Conservation (phyloP, 2,113 vertebrate species). For the Calyptommatus sinebrachiatus region DNA sequence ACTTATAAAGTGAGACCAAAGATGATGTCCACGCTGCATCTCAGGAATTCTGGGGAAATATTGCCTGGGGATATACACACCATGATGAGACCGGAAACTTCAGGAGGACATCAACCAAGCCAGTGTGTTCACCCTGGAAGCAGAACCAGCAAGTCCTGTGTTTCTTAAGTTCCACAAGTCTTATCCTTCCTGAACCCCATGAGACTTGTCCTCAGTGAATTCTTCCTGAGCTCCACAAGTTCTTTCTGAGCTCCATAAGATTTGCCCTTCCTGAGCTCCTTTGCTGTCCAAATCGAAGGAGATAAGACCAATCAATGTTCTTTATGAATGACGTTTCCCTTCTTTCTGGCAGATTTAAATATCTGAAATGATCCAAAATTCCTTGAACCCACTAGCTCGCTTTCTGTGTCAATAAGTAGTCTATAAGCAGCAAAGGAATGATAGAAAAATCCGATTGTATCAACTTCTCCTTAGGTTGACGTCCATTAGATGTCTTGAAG, state of each 20-base stretch:
- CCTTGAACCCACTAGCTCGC: fast-evolving
- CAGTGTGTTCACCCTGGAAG: background rate
- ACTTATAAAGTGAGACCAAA: no score
- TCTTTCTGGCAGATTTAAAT: background rate
- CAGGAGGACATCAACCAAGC: background rate
- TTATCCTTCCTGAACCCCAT: no score
- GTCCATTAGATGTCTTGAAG: no score
- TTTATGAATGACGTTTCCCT: background rate
- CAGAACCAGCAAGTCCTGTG: background rate
- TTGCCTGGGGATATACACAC: no score
- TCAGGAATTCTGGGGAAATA: no score
- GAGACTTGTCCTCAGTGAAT: no score
- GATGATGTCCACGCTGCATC: no score
- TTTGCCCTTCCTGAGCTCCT: background rate
- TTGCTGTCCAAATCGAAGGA: no score
- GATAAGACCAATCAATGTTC: background rate
- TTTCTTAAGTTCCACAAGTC: no score
- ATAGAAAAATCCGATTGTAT: background rate
- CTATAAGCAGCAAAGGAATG: background rate
- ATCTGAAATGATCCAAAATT: background rate
- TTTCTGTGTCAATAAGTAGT: background rate
- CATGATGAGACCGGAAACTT: no score
- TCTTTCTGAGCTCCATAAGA: background rate
- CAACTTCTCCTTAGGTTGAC: background rate
- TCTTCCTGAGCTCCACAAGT: no score